These are phyloP conservation scores for Metopia argyrocephala DNA, from an alignment of 2,888 invertebrate species.

Conservation along the genomic window DNA sequence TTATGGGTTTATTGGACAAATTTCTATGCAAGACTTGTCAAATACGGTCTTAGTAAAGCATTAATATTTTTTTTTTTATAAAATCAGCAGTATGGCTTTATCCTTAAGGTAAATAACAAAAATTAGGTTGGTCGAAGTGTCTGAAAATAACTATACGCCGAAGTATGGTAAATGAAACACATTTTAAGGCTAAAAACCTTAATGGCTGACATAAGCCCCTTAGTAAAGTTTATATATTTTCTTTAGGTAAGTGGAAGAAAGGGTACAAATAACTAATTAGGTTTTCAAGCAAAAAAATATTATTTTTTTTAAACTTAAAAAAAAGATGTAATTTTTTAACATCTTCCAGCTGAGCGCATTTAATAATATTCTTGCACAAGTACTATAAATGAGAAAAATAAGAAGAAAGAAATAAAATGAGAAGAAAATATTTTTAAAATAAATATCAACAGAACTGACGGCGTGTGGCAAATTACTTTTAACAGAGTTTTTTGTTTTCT, in stretches of 20 bases:
- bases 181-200: no score
- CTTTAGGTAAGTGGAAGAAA: not conserved
- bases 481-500: constrained; percentile 9
- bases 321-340: constrained; percentile 11
- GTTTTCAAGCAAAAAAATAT: not conserved
- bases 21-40: no score
- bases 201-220: no score
- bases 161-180: no score
- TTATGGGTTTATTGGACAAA: no score
- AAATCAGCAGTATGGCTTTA: no score
- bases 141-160: no score
- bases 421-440: constrained; percentile 14
- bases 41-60: no score
- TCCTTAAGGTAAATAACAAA: no score
- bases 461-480: constrained; percentile 52
- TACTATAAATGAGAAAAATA: not conserved
- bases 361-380: constrained; percentile 15
- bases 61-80: no score
- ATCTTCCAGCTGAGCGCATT: constrained; percentile 29
- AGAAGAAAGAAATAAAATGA: not conserved
- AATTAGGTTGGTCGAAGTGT: no score
- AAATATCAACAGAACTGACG: constrained; percentile 46
- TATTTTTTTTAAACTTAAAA: constrained; percentile 13
- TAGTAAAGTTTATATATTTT: no score
- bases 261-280: constrained; percentile 14